phyloP scores from a whole-genome alignment of 2,113 vertebrate genomes.

The Microtus pennsylvanicus region DNA sequence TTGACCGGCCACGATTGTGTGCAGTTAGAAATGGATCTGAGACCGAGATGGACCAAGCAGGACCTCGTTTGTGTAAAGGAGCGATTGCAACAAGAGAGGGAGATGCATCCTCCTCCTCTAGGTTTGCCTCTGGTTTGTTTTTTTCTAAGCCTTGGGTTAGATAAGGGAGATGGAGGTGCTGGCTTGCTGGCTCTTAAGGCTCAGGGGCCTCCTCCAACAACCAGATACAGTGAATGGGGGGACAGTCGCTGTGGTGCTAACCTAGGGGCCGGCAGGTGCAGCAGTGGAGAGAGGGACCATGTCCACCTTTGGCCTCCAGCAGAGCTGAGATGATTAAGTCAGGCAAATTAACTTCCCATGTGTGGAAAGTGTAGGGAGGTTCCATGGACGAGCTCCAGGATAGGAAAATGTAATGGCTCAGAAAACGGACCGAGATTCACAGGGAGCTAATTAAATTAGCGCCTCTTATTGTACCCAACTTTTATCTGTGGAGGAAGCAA shows the following conservation, averaged over 20 bases:
- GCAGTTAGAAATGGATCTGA: not conserved
- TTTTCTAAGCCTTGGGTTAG: too few relatives aligned
- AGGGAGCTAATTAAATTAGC: not conserved
- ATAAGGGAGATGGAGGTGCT: not conserved
- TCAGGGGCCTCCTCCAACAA: not conserved
- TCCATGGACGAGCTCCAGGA: not conserved
- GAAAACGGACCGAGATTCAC: not conserved
- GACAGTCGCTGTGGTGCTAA: not conserved
- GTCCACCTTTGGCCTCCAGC: not conserved
- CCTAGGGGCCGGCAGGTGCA: too few relatives aligned
- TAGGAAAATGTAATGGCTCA: not conserved
- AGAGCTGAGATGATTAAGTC: not conserved
- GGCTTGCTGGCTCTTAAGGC: not conserved
- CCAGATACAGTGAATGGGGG: not conserved
- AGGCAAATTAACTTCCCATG: not conserved
- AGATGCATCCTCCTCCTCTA: not conserved
- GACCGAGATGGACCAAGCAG: not conserved
- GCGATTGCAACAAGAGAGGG: not conserved
- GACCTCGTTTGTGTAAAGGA: not conserved
- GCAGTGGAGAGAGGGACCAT: not conserved
- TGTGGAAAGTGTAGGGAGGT: not conserved
- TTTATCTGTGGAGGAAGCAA: not conserved
- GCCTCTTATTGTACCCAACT: too few relatives aligned
- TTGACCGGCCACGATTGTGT: not conserved
- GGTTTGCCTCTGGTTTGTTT: not conserved